phyloP scores from a whole-genome alignment of 2,113 vertebrate species.

The Onychostoma macrolepis region DNA sequence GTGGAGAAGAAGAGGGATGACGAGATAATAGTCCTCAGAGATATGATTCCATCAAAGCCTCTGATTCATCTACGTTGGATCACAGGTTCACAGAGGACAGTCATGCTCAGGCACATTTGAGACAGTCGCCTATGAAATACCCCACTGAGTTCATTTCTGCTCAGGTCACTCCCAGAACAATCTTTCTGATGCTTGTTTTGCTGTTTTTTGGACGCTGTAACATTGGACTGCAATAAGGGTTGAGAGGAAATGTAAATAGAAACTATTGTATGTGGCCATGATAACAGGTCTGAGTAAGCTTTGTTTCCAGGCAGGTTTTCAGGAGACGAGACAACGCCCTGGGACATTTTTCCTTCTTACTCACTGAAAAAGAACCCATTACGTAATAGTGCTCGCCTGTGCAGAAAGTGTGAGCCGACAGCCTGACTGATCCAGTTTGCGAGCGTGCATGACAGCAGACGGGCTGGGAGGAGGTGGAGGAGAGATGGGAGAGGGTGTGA shows the following conservation, averaged over 20 bases:
- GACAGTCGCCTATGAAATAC: not conserved
- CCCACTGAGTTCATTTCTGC: not conserved
- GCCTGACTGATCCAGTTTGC: conserved; percentile 55
- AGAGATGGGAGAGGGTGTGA: not conserved
- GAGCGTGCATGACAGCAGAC: conserved; percentile 34
- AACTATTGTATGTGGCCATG: not conserved
- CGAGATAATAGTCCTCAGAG: not conserved
- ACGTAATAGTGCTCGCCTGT: conserved; percentile 50
- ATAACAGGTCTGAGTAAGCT: conserved; percentile 35
- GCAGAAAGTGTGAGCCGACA: conserved; percentile 53
- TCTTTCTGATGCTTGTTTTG: not conserved
- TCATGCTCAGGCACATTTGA: conserved; percentile 6
- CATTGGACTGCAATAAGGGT: not conserved
- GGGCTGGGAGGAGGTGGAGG: conserved; percentile 47
- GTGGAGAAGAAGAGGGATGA: not conserved
- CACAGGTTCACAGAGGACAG: not conserved
- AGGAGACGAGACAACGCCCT: conserved; percentile 56
- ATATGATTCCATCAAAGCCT: conserved; percentile 3
- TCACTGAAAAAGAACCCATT: conserved; percentile 49
- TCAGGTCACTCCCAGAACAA: not conserved
- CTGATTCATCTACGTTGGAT: not conserved
- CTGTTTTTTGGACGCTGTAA: not conserved
- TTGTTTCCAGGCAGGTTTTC: conserved; percentile 59
- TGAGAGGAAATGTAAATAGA: not conserved
- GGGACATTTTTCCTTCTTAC: conserved; percentile 47